Conservation (phyloP, 1,140 invertebrate genomes). For the Caenorhabditis briggsae region DNA sequence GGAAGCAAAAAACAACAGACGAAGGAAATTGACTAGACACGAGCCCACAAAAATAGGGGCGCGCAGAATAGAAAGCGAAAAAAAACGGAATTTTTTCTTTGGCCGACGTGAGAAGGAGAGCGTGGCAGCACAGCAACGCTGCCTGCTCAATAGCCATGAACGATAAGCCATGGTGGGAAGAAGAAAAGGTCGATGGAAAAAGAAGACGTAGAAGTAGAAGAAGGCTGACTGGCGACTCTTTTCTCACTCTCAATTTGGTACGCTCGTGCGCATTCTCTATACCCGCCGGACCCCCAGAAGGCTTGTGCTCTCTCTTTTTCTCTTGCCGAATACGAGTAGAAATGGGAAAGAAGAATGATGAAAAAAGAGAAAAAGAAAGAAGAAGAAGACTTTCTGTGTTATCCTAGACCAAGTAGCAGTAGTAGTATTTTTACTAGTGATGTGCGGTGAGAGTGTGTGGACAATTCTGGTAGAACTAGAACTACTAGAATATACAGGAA, state of each 20-base stretch:
- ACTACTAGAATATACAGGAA: not conserved
- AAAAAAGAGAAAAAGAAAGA: not conserved
- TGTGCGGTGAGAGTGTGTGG: conserved; percentile 37
- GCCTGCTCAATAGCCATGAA: conserved; percentile 49
- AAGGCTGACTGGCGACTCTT: not conserved
- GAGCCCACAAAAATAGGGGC: not conserved
- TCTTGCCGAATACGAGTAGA: conserved; percentile 14
- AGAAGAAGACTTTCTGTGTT: conserved; percentile 15
- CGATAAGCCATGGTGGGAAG: conserved; percentile 46
- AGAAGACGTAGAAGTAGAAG: not conserved
- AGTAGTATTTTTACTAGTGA: not conserved
- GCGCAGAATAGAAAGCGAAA: not conserved
- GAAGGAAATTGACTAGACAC: not conserved
- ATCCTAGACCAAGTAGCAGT: conserved; percentile 45
- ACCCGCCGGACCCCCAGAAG: not conserved
- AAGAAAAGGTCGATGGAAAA: not conserved
- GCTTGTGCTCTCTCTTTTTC: not conserved
- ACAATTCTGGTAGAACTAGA: not conserved
- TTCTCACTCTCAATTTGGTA: conserved; percentile 48
- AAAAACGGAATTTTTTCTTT: not conserved
- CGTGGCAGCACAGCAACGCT: conserved; percentile 16
- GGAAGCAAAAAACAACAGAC: not conserved
- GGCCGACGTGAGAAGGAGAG: not conserved
- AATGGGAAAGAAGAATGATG: not conserved
- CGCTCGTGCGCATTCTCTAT: not conserved